Percentiles rank a stretch among this genome's conserved stretches.
These are phyloP conservation scores for Micronycteris hirsuta DNA, from an alignment of 2,113 vertebrate genomes.

Conservation along the genomic window DNA sequence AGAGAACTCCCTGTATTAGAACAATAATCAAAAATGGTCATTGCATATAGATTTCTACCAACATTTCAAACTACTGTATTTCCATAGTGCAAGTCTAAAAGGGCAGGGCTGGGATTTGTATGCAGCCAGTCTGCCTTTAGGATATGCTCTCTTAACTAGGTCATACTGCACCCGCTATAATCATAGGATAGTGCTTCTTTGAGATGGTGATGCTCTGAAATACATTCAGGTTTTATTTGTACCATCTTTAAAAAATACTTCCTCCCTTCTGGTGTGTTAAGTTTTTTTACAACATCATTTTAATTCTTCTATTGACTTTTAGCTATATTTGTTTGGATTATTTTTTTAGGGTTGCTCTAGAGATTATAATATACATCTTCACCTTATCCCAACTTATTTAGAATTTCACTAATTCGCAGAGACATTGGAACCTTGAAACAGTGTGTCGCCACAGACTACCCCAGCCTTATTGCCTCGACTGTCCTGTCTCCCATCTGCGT, in stretches of 20 bases:
- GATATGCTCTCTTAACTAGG: neutral
- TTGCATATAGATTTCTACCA: neutral
- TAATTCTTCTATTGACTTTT: neutral
- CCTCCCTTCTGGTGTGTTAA: neutral
- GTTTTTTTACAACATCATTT: neutral
- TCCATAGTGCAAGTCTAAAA: neutral
- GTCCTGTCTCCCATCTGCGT: neutral
- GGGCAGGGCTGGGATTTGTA: neutral
- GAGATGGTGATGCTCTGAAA: neutral
- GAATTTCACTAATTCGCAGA: neutral
- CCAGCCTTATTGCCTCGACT: neutral
- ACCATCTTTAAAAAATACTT: neutral
- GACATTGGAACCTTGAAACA: neutral
- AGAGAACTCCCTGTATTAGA: neutral
- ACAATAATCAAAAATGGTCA: neutral
- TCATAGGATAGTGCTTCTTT: neutral
- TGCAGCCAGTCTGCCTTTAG: neutral
- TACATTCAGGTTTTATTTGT: neutral
- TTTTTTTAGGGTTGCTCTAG: neutral
- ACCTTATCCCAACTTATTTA: neutral
- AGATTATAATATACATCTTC: neutral
- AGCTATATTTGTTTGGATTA: neutral
- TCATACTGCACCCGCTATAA: neutral
- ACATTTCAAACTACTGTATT: neutral
- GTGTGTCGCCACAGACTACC: neutral